Conservation (phyloP, 2,797 vertebrate species). For the Basileuterus tristriatus region DNA sequence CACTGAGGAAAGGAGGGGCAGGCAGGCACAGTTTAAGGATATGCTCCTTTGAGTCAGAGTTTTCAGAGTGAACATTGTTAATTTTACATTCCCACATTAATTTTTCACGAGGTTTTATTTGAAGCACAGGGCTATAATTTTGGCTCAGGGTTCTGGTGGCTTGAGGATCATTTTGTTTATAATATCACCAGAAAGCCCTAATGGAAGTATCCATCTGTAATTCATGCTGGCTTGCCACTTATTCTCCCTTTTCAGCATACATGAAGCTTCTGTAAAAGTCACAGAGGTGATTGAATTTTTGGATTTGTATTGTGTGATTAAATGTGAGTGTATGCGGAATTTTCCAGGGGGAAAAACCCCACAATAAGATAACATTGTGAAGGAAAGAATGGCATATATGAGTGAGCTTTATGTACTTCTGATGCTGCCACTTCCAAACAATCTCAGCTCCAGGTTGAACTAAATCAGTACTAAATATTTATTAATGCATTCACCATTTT, state of each 20-base stretch:
- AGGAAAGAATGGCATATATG: neutral
- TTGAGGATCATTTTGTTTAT: neutral
- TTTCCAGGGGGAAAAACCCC: neutral
- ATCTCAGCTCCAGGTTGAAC: neutral
- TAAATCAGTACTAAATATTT: neutral
- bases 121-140: neutral
- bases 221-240: neutral
- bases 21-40: neutral
- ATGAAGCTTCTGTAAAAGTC: neutral
- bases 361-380: neutral
- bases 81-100: neutral
- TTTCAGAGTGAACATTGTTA: neutral
- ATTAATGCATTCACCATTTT: neutral
- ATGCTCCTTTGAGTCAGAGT: accelerated
- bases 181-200: neutral
- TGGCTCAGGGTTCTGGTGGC: neutral
- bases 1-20: neutral
- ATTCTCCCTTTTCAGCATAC: neutral
- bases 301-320: neutral
- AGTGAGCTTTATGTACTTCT: neutral
- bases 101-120: neutral
- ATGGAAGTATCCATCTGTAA: neutral
- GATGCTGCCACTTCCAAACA: neutral
- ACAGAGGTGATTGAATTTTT: neutral
- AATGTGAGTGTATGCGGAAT: neutral